Evolutionary conservation across 2,888 invertebrate species (phyloP).

Genomic region (Limnephilus marmoratus): DNA sequence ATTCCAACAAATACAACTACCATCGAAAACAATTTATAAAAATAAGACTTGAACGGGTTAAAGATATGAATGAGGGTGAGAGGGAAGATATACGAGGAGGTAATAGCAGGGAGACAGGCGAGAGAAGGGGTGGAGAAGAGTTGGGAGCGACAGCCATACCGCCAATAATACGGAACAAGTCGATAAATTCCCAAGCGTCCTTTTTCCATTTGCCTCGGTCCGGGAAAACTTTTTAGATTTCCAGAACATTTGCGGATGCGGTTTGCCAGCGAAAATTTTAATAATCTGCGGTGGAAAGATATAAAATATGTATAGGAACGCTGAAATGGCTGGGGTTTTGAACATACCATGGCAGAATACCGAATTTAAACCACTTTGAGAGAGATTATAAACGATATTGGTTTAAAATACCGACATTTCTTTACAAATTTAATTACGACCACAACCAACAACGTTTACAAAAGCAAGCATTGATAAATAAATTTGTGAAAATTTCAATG

Average conservation of each 20-base stretch:
- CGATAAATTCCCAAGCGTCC: conserved; percentile 61
- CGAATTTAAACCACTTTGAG: not conserved
- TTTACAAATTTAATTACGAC: not conserved
- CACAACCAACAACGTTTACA: no score
- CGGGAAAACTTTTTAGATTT: conserved; percentile 40
- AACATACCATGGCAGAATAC: not conserved
- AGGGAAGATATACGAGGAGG: conserved; percentile 21
- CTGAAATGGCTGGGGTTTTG: not conserved
- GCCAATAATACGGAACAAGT: conserved; percentile 62
- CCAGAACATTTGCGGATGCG: conserved; percentile 43
- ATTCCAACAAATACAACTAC: not conserved
- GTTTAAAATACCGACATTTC: not conserved
- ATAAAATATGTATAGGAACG: not conserved
- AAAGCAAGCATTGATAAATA: no score
- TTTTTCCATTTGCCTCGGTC: conserved; percentile 44
- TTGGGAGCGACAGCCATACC: conserved; percentile 30
- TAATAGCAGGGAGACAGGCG: conserved; percentile 13
- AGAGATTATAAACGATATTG: not conserved
- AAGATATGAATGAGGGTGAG: conserved; percentile 44
- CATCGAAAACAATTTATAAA: not conserved
- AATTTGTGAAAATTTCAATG: not conserved
- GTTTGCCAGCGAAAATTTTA: conserved; percentile 33
- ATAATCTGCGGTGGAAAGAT: conserved; percentile 29
- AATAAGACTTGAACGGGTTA: conserved; percentile 20
- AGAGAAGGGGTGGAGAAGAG: conserved; percentile 17